Percentiles rank a stretch among this genome's conserved stretches.
Evolutionary conservation across 2,797 vertebrate species (phyloP).

Genomic region (Austrolebias charrua): DNA sequence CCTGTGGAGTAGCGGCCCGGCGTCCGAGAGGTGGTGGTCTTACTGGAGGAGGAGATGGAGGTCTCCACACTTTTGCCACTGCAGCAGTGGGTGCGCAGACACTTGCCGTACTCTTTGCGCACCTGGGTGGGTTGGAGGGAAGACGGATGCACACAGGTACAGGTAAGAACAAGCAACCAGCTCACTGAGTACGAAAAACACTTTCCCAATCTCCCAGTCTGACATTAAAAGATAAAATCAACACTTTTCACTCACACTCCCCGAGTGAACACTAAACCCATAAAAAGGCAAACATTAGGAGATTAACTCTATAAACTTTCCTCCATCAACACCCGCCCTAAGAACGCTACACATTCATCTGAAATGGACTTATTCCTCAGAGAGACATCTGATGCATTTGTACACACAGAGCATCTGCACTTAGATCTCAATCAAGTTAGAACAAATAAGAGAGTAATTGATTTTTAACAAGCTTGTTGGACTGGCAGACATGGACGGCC

Average conservation of each 20-base stretch:
- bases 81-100: conserved; percentile 95
- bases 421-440: conserved; percentile 79
- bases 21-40: conserved; percentile 93
- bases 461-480: conserved; percentile 82
- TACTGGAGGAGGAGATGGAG: conserved; percentile 94
- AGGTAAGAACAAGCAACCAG: background rate
- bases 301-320: conserved; percentile 60
- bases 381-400: conserved; percentile 61
- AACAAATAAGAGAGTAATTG: conserved; percentile 80
- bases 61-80: conserved; percentile 97
- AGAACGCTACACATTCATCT: conserved; percentile 41
- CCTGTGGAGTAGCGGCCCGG: conserved; percentile 96
- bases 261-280: conserved; percentile 40
- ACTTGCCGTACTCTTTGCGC: conserved; percentile 97
- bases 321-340: conserved; percentile 35
- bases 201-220: conserved; percentile 7
- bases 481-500: conserved; percentile 66
- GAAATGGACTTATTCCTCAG: conserved; percentile 54
- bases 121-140: conserved; percentile 75
- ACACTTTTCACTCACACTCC: conserved; percentile 30
- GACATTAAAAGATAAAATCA: conserved; percentile 11
- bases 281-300: conserved; percentile 50
- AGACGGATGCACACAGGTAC: background rate
- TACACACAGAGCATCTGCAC: conserved; percentile 74
- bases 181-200: background rate